Evolutionary conservation across 2,888 invertebrate genomes (phyloP), one percentile per base, ranked within the genome.

Genomic region (Callyntrura guangdongensis): DNA sequence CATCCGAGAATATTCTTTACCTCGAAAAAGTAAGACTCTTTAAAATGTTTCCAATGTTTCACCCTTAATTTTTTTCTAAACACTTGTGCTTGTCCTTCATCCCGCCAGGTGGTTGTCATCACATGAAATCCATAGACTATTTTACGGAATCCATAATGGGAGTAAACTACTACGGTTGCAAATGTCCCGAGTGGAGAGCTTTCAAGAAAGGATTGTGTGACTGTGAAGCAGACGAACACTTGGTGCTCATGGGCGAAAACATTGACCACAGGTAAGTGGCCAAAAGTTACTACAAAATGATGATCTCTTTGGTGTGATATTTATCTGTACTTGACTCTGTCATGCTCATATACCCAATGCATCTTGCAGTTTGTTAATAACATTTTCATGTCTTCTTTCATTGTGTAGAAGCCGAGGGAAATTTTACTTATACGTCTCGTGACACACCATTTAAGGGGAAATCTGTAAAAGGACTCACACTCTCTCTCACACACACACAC

Each of bases 111-210:
- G 92, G 93, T 4, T 93, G 93, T 79, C 92, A 92, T 77, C 93
- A 93, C 61, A 87, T 93, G 59, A 92, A 93, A 83, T 86, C 93
- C 12, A 91, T 93, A 12, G 93, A 93, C 45, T 93, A 93, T 72
- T 93, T 91, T 53, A 86, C 88, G 17, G 45, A 88, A 9, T 91
- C 93, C 9, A 93, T 93, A 14, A 72, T 90, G 86, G 92, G 91
- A 11, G 87, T 88, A 20, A 72, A 86, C 0, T 92, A 92, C 36
- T 83, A 67, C 6, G 93, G 91, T 11, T 92, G 92, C 36, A 88
- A 88, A 77, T 93, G 93, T 56, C 45, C 53, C 12, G 91, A 89
- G 25, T 93, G 93, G 93, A 59, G 17, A 14, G 84, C 86, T 6
- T 93, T 89, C 79, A 22, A 47, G 8, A 77, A 74, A 11, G 92